phyloP scores from a whole-genome alignment of 2,113 vertebrate genomes.

The Lathamus discolor region DNA sequence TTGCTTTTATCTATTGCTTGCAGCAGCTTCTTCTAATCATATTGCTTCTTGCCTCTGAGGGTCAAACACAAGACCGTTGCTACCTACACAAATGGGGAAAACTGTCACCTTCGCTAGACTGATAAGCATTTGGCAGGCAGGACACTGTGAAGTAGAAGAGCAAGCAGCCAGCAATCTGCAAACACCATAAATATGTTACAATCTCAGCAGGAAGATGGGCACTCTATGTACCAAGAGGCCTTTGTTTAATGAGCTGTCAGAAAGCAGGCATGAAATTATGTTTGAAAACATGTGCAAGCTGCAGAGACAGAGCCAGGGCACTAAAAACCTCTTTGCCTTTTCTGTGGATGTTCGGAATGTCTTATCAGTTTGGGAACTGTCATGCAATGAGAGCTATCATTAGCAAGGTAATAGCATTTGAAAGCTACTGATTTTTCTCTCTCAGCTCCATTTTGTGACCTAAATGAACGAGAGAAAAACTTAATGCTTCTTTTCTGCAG shows the following conservation, averaged over 20 bases:
- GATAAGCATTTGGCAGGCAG: constrained; percentile 86
- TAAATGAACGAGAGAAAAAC: constrained; percentile 66
- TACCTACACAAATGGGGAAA: constrained; percentile 79
- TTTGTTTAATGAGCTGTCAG: constrained; percentile 88
- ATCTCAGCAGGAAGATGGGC: constrained; percentile 80
- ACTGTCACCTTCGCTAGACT: constrained; percentile 79
- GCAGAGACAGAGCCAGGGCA: constrained; percentile 70
- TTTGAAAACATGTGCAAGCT: constrained; percentile 82
- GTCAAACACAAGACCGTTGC: constrained; percentile 78
- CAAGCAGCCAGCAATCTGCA: constrained; percentile 82
- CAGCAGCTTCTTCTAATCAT: constrained; percentile 81
- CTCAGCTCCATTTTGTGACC: constrained; percentile 66
- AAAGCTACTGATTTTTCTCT: constrained; percentile 76
- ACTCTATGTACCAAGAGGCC: constrained; percentile 80
- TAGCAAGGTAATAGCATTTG: constrained; percentile 79
- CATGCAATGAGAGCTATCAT: constrained; percentile 73
- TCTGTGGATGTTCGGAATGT: constrained; percentile 62
- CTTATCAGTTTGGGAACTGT: constrained; percentile 79
- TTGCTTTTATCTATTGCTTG: constrained; percentile 83
- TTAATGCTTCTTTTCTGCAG: constrained; percentile 32
- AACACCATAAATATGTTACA: constrained; percentile 81
- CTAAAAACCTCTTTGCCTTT: constrained; percentile 69
- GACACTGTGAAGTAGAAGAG: constrained; percentile 74
- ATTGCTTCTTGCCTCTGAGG: constrained; percentile 76
- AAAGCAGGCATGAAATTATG: constrained; percentile 83